Percentiles rank a stretch among this genome's conserved stretches.
phyloP scores from a whole-genome alignment of 1,140 invertebrate species.

The Nomia melanderi region DNA sequence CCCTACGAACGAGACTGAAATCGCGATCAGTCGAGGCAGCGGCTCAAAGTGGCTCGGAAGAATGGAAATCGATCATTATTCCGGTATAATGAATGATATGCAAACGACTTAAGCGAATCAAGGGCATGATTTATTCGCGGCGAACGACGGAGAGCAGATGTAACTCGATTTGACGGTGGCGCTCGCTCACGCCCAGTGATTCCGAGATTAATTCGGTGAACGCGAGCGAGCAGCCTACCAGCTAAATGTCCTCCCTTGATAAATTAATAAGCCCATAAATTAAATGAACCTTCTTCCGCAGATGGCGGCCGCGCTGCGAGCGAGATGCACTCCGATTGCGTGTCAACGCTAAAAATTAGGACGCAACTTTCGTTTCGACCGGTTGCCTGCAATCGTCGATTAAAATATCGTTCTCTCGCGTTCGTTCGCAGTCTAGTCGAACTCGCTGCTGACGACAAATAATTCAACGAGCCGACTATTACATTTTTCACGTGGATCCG shows the following conservation, averaged over 20 bases:
- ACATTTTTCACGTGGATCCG: too few species aligned
- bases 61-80: constrained; percentile 49
- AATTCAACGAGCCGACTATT: too few species aligned
- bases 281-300: constrained; percentile 11
- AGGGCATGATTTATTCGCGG: constrained; percentile 53
- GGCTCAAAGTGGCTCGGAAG: too few species aligned
- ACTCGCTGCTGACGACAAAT: too few species aligned
- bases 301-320: background rate
- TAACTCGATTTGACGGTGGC: constrained; percentile 47
- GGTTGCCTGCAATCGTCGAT: too few species aligned
- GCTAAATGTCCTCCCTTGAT: constrained; percentile 30
- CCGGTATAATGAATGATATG: constrained; percentile 61
- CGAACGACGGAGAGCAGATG: constrained; percentile 40
- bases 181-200: constrained; percentile 35
- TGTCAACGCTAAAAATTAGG: too few species aligned
- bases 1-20: too few species aligned
- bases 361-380: too few species aligned
- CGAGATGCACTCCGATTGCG: background rate
- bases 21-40: constrained; percentile 32
- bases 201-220: constrained; percentile 53
- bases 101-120: constrained; percentile 61
- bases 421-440: too few species aligned
- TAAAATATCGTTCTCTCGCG: too few species aligned
- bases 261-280: constrained; percentile 45
- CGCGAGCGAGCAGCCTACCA: constrained; percentile 31